Evolutionary conservation across 1,140 invertebrate species (phyloP), one percentile per base, ranked within the genome.

Genomic region (Lasioglossum baleicum): DNA sequence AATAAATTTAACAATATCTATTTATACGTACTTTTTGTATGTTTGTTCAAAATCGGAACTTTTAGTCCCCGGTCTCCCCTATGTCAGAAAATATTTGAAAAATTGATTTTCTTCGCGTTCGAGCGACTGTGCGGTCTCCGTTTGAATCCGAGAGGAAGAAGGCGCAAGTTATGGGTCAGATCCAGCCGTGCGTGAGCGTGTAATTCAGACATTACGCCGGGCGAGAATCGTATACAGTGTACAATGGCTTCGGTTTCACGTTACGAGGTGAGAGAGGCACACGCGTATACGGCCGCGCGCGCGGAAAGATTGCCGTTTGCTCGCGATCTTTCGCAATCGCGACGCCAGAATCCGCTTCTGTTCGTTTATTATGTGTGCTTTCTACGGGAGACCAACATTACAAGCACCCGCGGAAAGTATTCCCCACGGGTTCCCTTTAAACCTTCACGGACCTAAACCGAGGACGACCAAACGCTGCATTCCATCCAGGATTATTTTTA

Each of bases 231-330:
- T 77, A 78, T 85, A 76, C 79, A 69, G 31, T 56, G 75, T 83
- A 80, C 73, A 87, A 83, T 89, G 82, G 67, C 48, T 80, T 67
- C n/a, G 87, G 88, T 89, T 83, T 90, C 88, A 68, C 64, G 42
- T 90, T 90, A 89, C 89, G 71, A 82, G 73, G 75, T 72, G 53
- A 82, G 75, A 82, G 69, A 74, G 71, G 73, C 44, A 81, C 75
- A 71, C 72, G 56, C 53, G 26, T 56, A 65, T 26, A 68, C 61
- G 56, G 44, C n/a, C 40, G 48, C 51, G 26, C 51, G 26, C 26
- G 44, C 53, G 56, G 61, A 74, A 61, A 80, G 26, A 56, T 22
- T 44, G 40, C 15, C 51, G 58, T 75, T 66, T 35, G 35, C 26
- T 7, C 31, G 15, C 22, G 67, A 67, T 72, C 48, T 82, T 78